A percentile compares a stretch with the other conserved stretches of the same genome.
phyloP scores from a whole-genome alignment of 2,888 invertebrate species.

The Drosophila kuntzei region DNA sequence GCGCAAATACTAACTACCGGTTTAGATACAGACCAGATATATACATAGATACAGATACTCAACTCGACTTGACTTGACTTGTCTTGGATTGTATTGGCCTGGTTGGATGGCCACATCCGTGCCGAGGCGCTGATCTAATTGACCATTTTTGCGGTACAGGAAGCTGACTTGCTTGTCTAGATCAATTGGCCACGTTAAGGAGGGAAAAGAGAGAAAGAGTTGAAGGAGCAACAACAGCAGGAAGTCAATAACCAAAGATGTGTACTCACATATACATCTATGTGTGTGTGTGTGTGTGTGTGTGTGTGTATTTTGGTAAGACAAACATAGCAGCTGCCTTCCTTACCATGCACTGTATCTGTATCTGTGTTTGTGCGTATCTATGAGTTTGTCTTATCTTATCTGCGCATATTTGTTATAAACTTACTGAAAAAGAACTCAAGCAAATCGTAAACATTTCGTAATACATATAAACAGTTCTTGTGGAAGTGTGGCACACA shows the following conservation, averaged over 20 bases:
- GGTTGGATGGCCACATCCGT: conserved; percentile 56
- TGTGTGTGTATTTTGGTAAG: conserved; percentile 15
- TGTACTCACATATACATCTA: too few species aligned
- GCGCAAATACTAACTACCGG: conserved; percentile 79
- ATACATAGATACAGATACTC: conserved; percentile 21
- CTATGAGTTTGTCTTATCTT: conserved; percentile 69
- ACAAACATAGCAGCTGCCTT: conserved; percentile 42
- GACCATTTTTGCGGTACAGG: conserved; percentile 71
- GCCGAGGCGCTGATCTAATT: conserved; percentile 66
- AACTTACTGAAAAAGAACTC: conserved; percentile 74
- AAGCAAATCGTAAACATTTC: conserved; percentile 80
- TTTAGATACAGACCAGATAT: conserved; percentile 70
- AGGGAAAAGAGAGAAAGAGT: neutral
- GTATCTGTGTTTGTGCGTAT: conserved; percentile 40
- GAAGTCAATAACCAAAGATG: conserved; percentile 40
- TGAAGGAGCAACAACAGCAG: conserved; percentile 23
- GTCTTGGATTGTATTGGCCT: conserved; percentile 15
- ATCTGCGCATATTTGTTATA: conserved; percentile 74
- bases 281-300: neutral
- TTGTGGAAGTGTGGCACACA: conserved; percentile 61
- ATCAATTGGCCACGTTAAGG: conserved; percentile 39
- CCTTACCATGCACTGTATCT: conserved; percentile 7
- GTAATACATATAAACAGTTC: conserved; percentile 66
- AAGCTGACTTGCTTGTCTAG: conserved; percentile 64
- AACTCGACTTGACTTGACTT: conserved; percentile 13